These are phyloP conservation scores for Periphyllus acericola DNA, from an alignment of 2,888 invertebrate species.

Conservation along the genomic window DNA sequence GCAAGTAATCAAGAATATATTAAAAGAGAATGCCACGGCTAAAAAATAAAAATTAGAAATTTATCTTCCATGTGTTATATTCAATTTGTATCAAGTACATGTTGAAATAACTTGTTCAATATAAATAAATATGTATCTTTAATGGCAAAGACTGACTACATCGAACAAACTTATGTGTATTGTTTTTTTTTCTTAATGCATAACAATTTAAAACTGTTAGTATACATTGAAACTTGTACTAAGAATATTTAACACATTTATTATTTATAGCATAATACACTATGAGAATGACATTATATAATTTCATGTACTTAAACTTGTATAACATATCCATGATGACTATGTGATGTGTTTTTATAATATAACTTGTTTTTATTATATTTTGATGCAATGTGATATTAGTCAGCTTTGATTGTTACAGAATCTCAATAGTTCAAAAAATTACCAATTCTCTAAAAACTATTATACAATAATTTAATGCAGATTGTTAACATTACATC, in stretches of 20 bases:
- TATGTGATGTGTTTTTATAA: background rate
- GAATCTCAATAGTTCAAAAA: background rate
- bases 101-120: conserved; percentile 1
- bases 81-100: background rate
- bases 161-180: conserved; percentile 14
- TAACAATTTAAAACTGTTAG: background rate
- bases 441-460: background rate
- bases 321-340: background rate
- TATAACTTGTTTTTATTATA: background rate
- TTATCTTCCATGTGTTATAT: background rate
- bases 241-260: background rate
- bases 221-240: background rate
- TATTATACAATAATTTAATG: background rate
- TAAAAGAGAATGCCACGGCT: background rate
- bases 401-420: background rate
- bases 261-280: background rate
- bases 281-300: background rate
- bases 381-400: background rate
- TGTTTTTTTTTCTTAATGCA: conserved; percentile 1
- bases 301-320: background rate
- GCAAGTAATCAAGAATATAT: background rate
- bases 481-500: background rate
- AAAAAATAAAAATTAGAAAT: background rate
- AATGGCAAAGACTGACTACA: conserved; percentile 15
- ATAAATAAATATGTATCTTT: background rate